Conservation (phyloP, 2,113 vertebrate species). For the Corapipo altera region DNA sequence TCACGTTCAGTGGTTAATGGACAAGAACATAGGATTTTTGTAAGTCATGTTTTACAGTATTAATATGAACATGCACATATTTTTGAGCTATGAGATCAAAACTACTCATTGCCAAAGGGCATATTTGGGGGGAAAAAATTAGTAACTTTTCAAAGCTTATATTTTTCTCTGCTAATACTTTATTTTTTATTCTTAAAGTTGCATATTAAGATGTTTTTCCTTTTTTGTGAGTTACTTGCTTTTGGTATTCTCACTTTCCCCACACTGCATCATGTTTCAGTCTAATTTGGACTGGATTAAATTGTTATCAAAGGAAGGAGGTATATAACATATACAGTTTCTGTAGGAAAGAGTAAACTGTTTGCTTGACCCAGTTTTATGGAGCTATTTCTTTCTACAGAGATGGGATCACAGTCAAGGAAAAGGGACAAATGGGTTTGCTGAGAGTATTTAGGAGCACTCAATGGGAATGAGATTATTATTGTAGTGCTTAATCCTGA, state of each 20-base stretch:
- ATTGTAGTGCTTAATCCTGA: slow-evolving; percentile 32
- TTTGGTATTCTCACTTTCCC: not conserved
- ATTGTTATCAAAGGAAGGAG: not conserved
- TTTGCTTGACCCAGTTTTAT: slow-evolving; percentile 33
- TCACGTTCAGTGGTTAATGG: not conserved
- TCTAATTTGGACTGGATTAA: not conserved
- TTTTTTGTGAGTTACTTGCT: not conserved
- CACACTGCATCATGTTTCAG: not conserved
- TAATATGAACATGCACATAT: not conserved
- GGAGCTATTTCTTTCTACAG: not conserved
- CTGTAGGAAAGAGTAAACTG: not conserved
- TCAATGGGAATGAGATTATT: slow-evolving; percentile 42
- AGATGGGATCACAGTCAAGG: not conserved
- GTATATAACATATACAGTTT: not conserved
- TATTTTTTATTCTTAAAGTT: not conserved
- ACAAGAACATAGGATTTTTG: not conserved
- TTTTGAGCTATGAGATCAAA: not conserved
- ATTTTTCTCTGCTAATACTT: not conserved
- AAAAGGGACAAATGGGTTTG: not conserved
- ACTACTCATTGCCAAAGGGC: not conserved
- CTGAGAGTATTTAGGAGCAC: slow-evolving; percentile 43
- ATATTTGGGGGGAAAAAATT: not conserved
- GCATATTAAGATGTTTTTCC: not conserved
- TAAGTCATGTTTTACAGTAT: not conserved
- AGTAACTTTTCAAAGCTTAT: not conserved